Base-by-base conservation (phyloP, 2,888 invertebrate genomes). In the Carcina quercana region DNA sequence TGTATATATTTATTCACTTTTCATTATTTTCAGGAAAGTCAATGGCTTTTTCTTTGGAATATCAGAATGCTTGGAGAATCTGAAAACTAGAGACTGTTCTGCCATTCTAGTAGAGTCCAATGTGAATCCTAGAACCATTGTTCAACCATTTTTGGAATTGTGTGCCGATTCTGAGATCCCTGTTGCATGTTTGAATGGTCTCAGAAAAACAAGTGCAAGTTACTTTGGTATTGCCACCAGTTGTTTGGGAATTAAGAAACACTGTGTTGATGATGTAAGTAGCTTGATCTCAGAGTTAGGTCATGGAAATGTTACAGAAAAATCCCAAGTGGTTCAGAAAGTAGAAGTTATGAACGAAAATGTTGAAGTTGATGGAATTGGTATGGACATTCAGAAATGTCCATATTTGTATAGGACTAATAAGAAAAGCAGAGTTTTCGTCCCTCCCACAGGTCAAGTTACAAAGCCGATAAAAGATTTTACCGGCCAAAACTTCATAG, bases 181-280 rank as follows among this genome's bases (percentile, higher is more conserved):
- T 12, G 41, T 71, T 11, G 32, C 85, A 5, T 80, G 85, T 44
- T 41, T 85, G n/a, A 50, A 53, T 29, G 59, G 62, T 25, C 51
- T 86, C 3, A 72, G 63, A 37, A 54, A 54, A 40, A 35, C 55
- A 1, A 54, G 61, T 35, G 37, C 48, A 22, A 34, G 17, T 1
- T 49, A 63, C 40, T 80, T 83, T 60, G 83, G 85, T 1, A 66
- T 86, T 37, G 50, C 70, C 32, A 76, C 83, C 15, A 70, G 69
- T 47, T 78, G 78, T 34, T 46, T 86, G 30, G 80, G 79, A 20
- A 38, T 86, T 12, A 66, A 63, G 55, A 46, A 42, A 25, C 45
- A 60, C 15, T 38, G n/a, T n/a, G n/a, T n/a, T n/a, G n/a, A n/a
- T n/a, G n/a, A n/a, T n/a, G n/a, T n/a, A n/a, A 13, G 34, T 39